Evolutionary conservation across 2,888 invertebrate species (phyloP), one percentile per base, ranked within the genome.

Genomic region (Napeogenes inachia): DNA sequence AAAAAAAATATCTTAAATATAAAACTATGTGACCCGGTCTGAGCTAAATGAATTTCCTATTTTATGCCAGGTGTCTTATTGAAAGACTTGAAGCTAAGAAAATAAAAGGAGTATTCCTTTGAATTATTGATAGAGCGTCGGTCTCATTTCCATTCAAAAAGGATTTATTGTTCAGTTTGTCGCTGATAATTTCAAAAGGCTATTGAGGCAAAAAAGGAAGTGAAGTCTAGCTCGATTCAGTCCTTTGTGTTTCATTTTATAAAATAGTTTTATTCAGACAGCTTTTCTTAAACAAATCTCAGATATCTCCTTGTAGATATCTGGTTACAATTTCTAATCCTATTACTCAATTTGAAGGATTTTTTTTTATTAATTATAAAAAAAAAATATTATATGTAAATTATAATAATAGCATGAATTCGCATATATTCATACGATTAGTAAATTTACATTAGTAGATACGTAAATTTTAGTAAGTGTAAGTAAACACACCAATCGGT

Each of bases 131-230:
- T 62, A 65, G 55, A 59, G 45, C 62, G 46, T 63, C 61, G 59
- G 50, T 61, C 63, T 62, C 65, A 65, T 68, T 68, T 57, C 62
- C 61, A 68, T 65, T 68, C 50, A 59, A 65, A 63, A 59, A 56
- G 47, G 62, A 65, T 65, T 65, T 65, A 68, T 63, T 63, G 60
- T 62, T 63, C 58, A 59, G 60, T 62, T 63, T 65, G 59, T 63
- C 65, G 59, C 54, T 65, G 63, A 65, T 68, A 62, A 65, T 60
- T 67, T 68, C 67, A 63, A 68, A 68, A 68, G 67, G 59, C 64
- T 64, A 64, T 66, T 66, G 66, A 66, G 13, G 47, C 21, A 47
- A 47, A 47, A 47, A 6, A 47, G 47, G n/a, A 47, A 47, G 21
- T 47, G 6, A 47, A 47, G 13, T 47, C 47, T 47, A 21, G 47